Conservation (phyloP, 2,888 invertebrate genomes). For the Leistus spinibarbis region DNA sequence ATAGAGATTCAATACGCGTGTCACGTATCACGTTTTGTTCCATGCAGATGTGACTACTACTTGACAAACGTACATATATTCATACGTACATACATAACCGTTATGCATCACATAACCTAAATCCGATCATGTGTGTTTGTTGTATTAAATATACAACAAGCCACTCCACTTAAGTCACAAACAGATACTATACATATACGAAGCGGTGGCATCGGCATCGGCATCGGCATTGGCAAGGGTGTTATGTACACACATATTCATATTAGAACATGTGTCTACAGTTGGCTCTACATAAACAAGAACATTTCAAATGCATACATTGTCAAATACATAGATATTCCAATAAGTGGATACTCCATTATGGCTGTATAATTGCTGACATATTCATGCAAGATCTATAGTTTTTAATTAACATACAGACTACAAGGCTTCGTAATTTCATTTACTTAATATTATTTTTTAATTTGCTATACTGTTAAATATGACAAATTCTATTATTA, state of each 20-base stretch:
- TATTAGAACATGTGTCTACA: background rate
- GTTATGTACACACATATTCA: background rate
- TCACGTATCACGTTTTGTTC: slow-evolving; percentile 1
- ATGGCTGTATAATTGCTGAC: no score
- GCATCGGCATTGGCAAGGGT: background rate
- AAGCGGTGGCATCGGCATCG: no score
- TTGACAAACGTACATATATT: background rate
- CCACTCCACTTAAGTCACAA: slow-evolving; percentile 1
- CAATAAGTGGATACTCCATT: background rate
- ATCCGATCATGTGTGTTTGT: slow-evolving; percentile 21
- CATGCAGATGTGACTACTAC: slow-evolving; percentile 2
- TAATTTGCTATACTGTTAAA: no score
- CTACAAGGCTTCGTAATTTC: no score
- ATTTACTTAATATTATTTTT: no score
- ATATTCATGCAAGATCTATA: no score
- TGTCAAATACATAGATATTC: background rate
- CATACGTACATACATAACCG: background rate
- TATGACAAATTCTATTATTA: no score
- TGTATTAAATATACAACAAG: slow-evolving; percentile 2
- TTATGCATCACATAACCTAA: slow-evolving; percentile 10
- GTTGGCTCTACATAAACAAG: slow-evolving; percentile 1
- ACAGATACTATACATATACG: background rate
- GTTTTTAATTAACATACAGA: no score
- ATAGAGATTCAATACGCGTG: background rate
- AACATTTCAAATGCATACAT: background rate